Evolutionary conservation across 2,113 vertebrate species (phyloP), one percentile per base, ranked within the genome.

Genomic region (Furnarius figulus): DNA sequence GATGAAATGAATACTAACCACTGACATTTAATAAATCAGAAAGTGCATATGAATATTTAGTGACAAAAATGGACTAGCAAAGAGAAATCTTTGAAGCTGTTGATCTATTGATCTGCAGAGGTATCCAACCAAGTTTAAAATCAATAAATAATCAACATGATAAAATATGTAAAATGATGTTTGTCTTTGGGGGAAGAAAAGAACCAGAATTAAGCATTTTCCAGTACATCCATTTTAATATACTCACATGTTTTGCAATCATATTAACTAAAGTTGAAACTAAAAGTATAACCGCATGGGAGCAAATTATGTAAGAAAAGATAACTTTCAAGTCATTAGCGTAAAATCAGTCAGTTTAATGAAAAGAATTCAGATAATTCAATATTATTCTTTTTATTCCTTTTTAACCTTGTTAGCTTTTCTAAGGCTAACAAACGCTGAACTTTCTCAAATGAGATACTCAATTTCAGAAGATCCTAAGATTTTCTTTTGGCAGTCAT

Each of bases 401-500:
- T 85, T 95, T 87, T 62, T 74, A 96, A 91, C 55, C 59, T 87
- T 90, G 21, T 77, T 94, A 87, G 67, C 42, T 95, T 93, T 95
- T 77, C 59, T 94, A 61, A 84, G 52, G 52, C 89, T 84, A 91
- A 95, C 93, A 92, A 74, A 71, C 0, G 0, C 6, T 78, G 65
- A 94, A 96, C 72, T 84, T 94, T 80, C 72, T 65, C 55, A 93
- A 95, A 71, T 33, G 14, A 78, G 42, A 39, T 86, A 61, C 61
- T 85, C 52, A 88, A 40, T 96, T 93, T 91, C 47, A 49, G 75
- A 93, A 86, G 82, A 94, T 50, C 8, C 25, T 66, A 74, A 88
- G 52, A 92, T 96, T 95, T 92, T 67, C 35, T 90, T 95, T 90
- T 94, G 85, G 72, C 67, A 86, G 50, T 65, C 55, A 65, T 59